phyloP scores from a whole-genome alignment of 2,797 vertebrate species.

The Lithobates sylvaticus region DNA sequence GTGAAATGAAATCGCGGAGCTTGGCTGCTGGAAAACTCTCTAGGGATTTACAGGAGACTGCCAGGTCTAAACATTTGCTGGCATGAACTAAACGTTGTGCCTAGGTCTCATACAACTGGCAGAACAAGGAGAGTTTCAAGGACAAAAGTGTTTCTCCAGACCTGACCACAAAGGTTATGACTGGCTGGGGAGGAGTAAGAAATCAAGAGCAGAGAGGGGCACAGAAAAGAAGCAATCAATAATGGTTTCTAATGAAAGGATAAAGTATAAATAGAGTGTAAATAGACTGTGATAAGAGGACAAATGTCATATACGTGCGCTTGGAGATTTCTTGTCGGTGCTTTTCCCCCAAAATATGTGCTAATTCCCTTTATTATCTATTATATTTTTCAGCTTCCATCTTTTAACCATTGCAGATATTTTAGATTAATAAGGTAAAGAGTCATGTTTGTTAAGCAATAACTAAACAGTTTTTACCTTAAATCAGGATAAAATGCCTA shows the following conservation, averaged over 20 bases:
- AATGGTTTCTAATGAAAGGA: constrained; percentile 37
- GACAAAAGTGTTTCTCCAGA: constrained; percentile 61
- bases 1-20: constrained; percentile 80
- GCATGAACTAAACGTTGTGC: constrained; percentile 12
- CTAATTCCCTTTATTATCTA: neutral
- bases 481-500: neutral
- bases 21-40: constrained; percentile 70
- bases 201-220: constrained; percentile 8
- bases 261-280: constrained; percentile 17
- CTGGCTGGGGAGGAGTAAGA: constrained; percentile 2
- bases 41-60: constrained; percentile 58
- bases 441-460: neutral
- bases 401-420: neutral
- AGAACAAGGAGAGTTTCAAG: constrained; percentile 60
- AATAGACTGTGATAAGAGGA: constrained; percentile 34
- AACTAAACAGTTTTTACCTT: neutral
- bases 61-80: constrained; percentile 62
- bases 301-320: constrained; percentile 27
- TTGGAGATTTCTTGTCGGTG: neutral
- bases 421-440: neutral
- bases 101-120: constrained; percentile 40
- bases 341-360: neutral
- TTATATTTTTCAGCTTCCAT: neutral
- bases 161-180: rapidly evolving
- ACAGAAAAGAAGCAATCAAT: constrained; percentile 45